Base-by-base conservation (phyloP, 2,888 invertebrate genomes). In the Vandiemenella viatica region DNA sequence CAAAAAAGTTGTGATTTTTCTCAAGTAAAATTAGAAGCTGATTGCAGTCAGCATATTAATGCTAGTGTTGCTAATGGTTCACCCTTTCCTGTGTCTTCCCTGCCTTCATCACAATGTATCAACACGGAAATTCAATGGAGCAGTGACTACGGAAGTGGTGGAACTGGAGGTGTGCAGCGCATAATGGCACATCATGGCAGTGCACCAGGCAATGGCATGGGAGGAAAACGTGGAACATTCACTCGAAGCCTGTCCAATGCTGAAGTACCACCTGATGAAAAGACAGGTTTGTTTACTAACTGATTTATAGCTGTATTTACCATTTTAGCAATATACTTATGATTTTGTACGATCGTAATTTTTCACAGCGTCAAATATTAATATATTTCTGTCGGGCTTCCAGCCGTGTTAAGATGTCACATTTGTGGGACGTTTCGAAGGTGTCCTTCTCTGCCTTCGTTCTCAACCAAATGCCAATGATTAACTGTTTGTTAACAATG, bases 181-280 rank as follows among this genome's bases (percentile, higher is more conserved):
- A 37, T 43, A 46, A 26, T 13, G 59, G 46, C 44, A 15, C 4
- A 66, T 69, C 46, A 58, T 21, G 52, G 53, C 51, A 52, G 43
- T 19, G 52, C 21, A 43, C 44, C 38, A 16, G 42, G 37, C 8
- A 20, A 37, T 38, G 40, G 49, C n/a, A 38, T 17, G 5, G 44
- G 50, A 38, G 49, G 51, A 37, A 56, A 55, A 50, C 53, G 76
- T 67, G 62, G 61, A 20, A 58, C 59, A 17, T 85, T 86, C 63
- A 82, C 83, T 49, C 75, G 87, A 59, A 86, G 86, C 68, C 73
- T 86, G 55, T 85, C 84, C 60, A 85, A 84, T 65, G 79, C 84
- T 18, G 87, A 87, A 61, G 80, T 80, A 45, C 83, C 85, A 26
- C 76, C 80, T 8, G 89, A 88, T 61, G 89, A 90, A 65, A 88